Evolutionary conservation across 2,888 invertebrate species (phyloP), one percentile per base, ranked within the genome.

Genomic region (Caenorhabditis wallacei): DNA sequence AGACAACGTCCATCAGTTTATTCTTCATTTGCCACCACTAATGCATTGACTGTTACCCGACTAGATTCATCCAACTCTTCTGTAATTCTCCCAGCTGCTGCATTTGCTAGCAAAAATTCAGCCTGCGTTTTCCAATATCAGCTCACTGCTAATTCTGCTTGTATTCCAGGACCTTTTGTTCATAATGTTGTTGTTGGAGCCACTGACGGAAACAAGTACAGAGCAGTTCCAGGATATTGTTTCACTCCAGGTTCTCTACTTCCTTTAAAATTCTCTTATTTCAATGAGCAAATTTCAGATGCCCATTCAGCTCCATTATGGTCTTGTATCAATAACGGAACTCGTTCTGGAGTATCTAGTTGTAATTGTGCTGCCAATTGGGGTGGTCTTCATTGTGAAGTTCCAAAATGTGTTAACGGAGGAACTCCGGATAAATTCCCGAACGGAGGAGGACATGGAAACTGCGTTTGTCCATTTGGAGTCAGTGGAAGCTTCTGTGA

Each of bases 401-500:
- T 78, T 22, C 87, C 87, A 63, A 54, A 75, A 11, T 87, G 87
- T 70, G 53, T 76, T 35, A 85, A 87, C 48, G 84, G 83, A 48
- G 87, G 85, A 63, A 78, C 64, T 10, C 57, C 64, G 13, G 87
- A 87, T 64, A 57, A 76, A 18, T 84, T 81, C 72, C 84, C 84
- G 30, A 84, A 80, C 26, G 84, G 84, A 61, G 75, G 75, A n/a
- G 84, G 84, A n/a, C 76, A 64, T 37, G 81, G 85, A 24, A 69
- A 80, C 64, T 87, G 87, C 51, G 30, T 79, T 35, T 87, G 87
- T 70, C 78, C 72, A 30, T 83, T 81, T 22, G 87, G 87, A 16
- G 76, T 82, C 11, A 24, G 46, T 7, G 87, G 87, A 80, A 68
- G 56, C 26, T 84, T 84, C 69, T 87, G 87, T 46, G 82, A 87